Base-by-base conservation (phyloP, 1,140 invertebrate species). In the Mercenaria mercenaria region DNA sequence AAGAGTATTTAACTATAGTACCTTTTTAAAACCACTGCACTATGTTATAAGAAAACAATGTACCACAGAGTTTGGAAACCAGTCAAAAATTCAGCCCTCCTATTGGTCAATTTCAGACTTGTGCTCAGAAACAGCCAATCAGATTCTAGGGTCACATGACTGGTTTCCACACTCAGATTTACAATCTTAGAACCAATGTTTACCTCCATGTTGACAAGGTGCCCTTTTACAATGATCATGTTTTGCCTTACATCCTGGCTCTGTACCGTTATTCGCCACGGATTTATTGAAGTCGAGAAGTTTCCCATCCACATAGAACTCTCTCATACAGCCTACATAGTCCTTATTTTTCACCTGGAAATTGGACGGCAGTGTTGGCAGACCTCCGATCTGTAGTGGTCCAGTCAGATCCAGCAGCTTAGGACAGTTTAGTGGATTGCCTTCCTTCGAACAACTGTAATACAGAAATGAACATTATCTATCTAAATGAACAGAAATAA, bases 401-500 rank as follows among this genome's bases (percentile, higher is more conserved):
- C 99, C 99, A 0, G 98, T 99, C 4, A 99, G 96, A 95, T 99
- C 99, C 32, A 99, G 95, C 94, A 99, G 99, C 67, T 99, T 97
- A 94, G 99, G 98, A 94, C 99, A 99, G 10, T 98, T 91, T 29
- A 52, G 41, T n/a, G 82, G 39, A 29, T 82, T 89, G 32, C 52
- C 79, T 34, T 80, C 76, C 82, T 80, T 80, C n/a, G 43, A 77
- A 84, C 92, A 92, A 64, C 92, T 94, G 81, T 10, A 47, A 72
- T n/a, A 50, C 59, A 47, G 43, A 47, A 47, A 47, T n/a, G n/a
- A n/a, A n/a, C n/a, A n/a, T n/a, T n/a, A n/a, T n/a, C n/a, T n/a
- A n/a, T n/a, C n/a, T n/a, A n/a, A n/a, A n/a, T n/a, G n/a, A n/a
- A n/a, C n/a, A n/a, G n/a, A n/a, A n/a, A n/a, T n/a, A n/a, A n/a